A percentile compares a stretch with the other conserved stretches of the same genome.
phyloP scores from a whole-genome alignment of 1,140 invertebrate species.

The Dysdera silvatica region DNA sequence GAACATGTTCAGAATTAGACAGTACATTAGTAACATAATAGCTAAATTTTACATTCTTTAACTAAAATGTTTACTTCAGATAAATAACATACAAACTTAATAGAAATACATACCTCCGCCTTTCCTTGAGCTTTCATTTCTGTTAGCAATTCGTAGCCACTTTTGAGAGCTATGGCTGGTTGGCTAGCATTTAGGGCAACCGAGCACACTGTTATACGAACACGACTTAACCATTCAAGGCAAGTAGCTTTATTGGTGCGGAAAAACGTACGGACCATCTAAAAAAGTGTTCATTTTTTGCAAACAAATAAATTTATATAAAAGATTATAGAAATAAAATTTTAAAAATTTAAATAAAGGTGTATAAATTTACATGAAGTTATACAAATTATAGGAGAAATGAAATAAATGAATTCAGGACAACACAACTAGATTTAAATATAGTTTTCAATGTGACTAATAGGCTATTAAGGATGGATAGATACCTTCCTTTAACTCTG shows the following conservation, averaged over 20 bases:
- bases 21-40: too few species aligned
- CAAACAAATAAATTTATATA: not conserved
- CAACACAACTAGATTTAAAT: not conserved
- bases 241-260: constrained; percentile 86
- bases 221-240: constrained; percentile 82
- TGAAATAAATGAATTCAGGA: not conserved
- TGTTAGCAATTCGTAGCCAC: constrained; percentile 62
- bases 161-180: constrained; percentile 64
- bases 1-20: too few species aligned
- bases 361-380: too few species aligned
- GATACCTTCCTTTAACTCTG: too few species aligned
- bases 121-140: constrained; percentile 56
- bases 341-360: not conserved
- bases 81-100: too few species aligned
- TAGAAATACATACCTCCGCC: constrained; percentile 48
- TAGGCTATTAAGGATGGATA: too few species aligned
- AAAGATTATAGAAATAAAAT: not conserved
- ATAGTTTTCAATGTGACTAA: not conserved
- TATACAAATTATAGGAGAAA: not conserved
- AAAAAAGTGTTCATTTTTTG: too few species aligned
- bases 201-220: constrained; percentile 68
- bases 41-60: too few species aligned
- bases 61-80: too few species aligned
- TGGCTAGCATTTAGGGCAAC: constrained; percentile 74
- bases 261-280: constrained; percentile 82